Evolutionary conservation across 1,140 invertebrate genomes (phyloP), one percentile per base, ranked within the genome.

Genomic region (Zaprionus capensis): DNA sequence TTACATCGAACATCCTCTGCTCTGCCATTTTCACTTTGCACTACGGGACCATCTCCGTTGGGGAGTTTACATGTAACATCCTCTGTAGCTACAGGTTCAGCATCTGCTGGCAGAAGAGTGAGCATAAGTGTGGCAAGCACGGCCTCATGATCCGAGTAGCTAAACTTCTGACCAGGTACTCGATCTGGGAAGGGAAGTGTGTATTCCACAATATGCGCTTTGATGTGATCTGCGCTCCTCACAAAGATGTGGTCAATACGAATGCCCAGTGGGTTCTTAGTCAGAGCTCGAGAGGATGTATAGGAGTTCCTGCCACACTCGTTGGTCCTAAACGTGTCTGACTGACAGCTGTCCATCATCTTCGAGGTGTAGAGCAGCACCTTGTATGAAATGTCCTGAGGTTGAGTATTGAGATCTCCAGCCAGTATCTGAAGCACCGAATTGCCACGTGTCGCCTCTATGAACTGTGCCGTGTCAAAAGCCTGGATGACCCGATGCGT

Each of bases 61-160:
- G 15, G 24, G 1, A 80, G 20, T 20, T 62, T 51, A 9, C 65
- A 76, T 38, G 58, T 56, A 15, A 81, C 71, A 15, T 55, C 34
- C 6, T 67, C 62, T 26, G 22, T 1, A 15, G n/a, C 17, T 5
- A 69, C 53, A 6, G 56, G 9, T 20, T 17, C 57, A 9, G 0
- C 41, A 22, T 24, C 26, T 9, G 9, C 56, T 57, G 26, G 66
- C 66, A 69, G 49, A 12, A 57, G 66, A 55, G 17, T 83, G 56
- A 76, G 71, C 58, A 68, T 71, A 70, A 98, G 91, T 53, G 93
- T 94, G 17, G 96, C 94, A 69, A 94, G 92, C n/a, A 98, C 95
- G n/a, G 97, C 97, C 94, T 98, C 97, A 91, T 98, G 98, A 92
- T 98, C 98, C 0, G 97, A 98, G 93, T 96, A 98, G 87, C 97